These are phyloP conservation scores for Drosophila mimetica DNA, from an alignment of 2,888 invertebrate species.

Conservation along the genomic window DNA sequence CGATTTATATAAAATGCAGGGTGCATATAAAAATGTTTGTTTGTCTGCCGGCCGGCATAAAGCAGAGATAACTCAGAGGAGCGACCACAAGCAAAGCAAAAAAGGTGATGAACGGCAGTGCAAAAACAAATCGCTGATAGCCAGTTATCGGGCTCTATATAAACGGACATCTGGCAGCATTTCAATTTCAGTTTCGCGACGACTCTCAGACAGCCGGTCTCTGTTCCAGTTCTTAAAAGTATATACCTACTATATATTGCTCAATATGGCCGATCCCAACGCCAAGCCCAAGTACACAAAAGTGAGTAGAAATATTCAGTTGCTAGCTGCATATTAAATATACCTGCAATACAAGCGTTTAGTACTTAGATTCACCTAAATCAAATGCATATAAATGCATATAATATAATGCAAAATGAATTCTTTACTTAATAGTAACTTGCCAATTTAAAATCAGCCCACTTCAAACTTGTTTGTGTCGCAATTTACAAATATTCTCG, in stretches of 20 bases:
- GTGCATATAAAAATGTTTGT: constrained; percentile 15
- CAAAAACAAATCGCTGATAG: constrained; percentile 49
- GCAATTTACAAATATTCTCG: constrained; percentile 32
- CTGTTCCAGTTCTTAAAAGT: constrained; percentile 1
- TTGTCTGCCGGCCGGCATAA: constrained; percentile 62
- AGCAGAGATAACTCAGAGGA: constrained; percentile 20
- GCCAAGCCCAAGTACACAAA: constrained; percentile 69
- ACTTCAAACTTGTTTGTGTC: constrained; percentile 39
- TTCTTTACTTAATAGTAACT: not conserved
- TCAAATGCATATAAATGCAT: not conserved
- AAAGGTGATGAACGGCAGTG: constrained; percentile 37
- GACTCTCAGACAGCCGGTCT: constrained; percentile 34
- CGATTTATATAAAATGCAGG: not conserved
- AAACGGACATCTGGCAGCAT: constrained; percentile 36
- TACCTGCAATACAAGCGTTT: too few species aligned
- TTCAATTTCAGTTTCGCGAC: constrained; percentile 56
- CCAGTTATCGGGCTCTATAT: constrained; percentile 51
- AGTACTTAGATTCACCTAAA: not conserved
- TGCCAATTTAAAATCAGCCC: not conserved
- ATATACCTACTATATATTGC: constrained; percentile 3
- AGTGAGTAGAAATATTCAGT: constrained; percentile 51
- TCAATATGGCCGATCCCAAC: constrained; percentile 67
- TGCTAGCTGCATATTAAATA: constrained; percentile 10
- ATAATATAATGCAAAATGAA: not conserved
- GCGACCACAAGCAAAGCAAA: constrained; percentile 23